phyloP scores from a whole-genome alignment of 2,113 vertebrate species.

The Pseudorectes ferrugineus region DNA sequence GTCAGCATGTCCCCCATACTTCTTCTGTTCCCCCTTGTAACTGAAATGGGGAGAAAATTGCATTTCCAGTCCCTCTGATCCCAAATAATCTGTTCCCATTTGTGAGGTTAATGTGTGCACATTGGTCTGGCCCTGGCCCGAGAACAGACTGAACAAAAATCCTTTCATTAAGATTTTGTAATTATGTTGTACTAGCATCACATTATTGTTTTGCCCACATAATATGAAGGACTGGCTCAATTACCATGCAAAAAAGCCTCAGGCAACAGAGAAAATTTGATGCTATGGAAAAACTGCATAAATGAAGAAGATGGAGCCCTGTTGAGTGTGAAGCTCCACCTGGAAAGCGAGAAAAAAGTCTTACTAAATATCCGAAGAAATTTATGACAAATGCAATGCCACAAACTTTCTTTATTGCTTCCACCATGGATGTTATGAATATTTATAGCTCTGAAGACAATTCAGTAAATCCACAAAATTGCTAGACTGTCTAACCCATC shows the following conservation, averaged over 20 bases:
- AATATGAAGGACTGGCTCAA: background rate
- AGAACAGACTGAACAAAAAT: background rate
- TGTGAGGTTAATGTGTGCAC: rapidly evolving
- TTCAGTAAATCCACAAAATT: constrained; percentile 31
- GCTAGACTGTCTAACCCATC: constrained; percentile 26
- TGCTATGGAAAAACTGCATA: background rate
- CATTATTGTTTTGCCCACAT: background rate
- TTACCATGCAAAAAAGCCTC: background rate
- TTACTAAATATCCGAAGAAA: background rate
- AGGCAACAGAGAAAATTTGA: background rate
- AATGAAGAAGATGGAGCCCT: background rate
- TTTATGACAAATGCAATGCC: background rate
- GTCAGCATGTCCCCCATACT: background rate
- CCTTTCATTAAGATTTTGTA: background rate
- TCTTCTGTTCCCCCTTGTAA: background rate
- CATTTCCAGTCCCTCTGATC: background rate
- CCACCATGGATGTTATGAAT: constrained; percentile 1
- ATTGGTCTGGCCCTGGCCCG: background rate
- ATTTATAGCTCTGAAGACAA: constrained; percentile 42
- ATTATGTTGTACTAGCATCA: background rate
- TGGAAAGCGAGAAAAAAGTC: background rate
- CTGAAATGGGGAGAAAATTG: background rate
- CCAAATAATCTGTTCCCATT: background rate
- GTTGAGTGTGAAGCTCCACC: background rate
- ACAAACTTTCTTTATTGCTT: constrained; percentile 10